Conservation (phyloP, 2,797 vertebrate genomes). For the Eutrigla gurnardus region DNA sequence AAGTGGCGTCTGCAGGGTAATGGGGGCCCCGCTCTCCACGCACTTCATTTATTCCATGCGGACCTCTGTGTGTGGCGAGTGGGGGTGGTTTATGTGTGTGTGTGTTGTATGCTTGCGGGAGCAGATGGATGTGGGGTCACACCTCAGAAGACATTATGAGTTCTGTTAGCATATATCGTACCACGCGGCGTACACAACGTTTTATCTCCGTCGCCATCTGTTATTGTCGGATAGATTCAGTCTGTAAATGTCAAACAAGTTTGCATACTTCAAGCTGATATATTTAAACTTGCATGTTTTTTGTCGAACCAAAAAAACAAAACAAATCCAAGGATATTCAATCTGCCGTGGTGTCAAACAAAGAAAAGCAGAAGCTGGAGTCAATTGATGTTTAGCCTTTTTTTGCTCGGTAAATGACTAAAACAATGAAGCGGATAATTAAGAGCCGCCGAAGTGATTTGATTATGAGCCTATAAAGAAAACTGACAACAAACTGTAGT, state of each 20-base stretch:
- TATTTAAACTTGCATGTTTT: background rate
- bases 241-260: background rate
- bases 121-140: conserved; percentile 69
- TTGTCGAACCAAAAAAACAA: background rate
- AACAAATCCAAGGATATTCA: background rate
- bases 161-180: conserved; percentile 42
- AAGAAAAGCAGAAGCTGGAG: conserved; percentile 2
- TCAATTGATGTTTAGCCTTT: conserved; percentile 21
- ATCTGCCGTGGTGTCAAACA: background rate
- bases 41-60: conserved; percentile 72
- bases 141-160: conserved; percentile 51
- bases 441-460: conserved; percentile 14
- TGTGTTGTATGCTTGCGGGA: conserved; percentile 38
- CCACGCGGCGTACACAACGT: conserved; percentile 16
- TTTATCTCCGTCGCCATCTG: background rate
- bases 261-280: conserved; percentile 6
- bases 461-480: conserved; percentile 31
- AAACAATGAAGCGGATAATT: conserved; percentile 17
- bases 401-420: conserved; percentile 21
- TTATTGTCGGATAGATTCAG: conserved; percentile 1
- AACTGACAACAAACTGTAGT: conserved; percentile 36
- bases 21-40: conserved; percentile 61
- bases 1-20: conserved; percentile 70
- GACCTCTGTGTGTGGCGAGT: conserved; percentile 66
- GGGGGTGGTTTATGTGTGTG: conserved; percentile 30